Percentiles rank a stretch among this genome's conserved stretches.
Evolutionary conservation across 2,797 vertebrate species (phyloP).

Genomic region (Sciurus carolinensis): DNA sequence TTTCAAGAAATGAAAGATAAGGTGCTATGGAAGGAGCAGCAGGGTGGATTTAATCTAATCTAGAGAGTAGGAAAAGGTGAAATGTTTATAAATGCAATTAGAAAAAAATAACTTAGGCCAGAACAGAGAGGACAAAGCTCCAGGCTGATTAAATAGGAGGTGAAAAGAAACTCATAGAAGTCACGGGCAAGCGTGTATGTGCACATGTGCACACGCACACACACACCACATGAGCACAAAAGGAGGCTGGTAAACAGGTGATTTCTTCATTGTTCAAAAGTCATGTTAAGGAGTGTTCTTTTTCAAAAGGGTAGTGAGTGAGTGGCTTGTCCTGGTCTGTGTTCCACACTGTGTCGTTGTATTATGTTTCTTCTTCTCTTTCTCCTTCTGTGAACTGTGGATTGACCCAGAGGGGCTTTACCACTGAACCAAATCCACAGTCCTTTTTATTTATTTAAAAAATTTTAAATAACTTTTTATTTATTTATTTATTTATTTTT

Average conservation of each 20-base stretch:
- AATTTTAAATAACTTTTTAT: too few species aligned
- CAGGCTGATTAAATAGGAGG: background rate
- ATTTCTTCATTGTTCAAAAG: too few species aligned
- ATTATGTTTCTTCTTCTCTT: background rate
- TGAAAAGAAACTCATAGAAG: background rate
- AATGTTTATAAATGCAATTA: conserved; percentile 1
- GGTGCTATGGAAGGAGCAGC: background rate
- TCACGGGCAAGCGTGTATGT: background rate
- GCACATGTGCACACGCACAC: too few species aligned
- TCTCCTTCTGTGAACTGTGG: too few species aligned
- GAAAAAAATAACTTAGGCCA: conserved; percentile 4
- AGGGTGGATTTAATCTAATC: background rate
- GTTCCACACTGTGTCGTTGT: background rate
- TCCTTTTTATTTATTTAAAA: too few species aligned
- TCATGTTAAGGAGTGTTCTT: too few species aligned
- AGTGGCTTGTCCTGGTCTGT: background rate
- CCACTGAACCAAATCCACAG: too few species aligned
- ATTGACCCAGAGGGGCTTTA: too few species aligned
- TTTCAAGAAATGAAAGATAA: background rate
- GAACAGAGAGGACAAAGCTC: background rate
- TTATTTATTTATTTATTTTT: too few species aligned
- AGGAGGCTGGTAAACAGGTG: background rate
- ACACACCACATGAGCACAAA: too few species aligned
- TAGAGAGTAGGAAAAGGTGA: background rate
- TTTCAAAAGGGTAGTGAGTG: too few species aligned